Evolutionary conservation across 2,113 vertebrate genomes (phyloP), one percentile per base, ranked within the genome.

Genomic region (Trogon surrucura): DNA sequence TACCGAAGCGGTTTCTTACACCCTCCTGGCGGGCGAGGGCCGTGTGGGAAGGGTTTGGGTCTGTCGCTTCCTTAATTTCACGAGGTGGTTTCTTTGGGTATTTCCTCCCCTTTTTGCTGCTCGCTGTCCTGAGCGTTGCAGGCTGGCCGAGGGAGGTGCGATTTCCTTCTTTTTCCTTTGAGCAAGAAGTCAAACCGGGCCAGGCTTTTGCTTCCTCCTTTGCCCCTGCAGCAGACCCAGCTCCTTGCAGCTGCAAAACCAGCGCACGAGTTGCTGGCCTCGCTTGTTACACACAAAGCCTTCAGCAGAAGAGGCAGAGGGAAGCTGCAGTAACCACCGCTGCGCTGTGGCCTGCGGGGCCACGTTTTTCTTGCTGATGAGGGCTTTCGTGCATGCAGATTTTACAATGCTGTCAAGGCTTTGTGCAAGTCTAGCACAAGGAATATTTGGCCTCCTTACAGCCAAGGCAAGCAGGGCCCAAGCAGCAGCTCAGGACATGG

Each of bases 141-240:
- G 64, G 13, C n/a, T 3, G 34, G n/a, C 30, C 5, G 1, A 36
- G 69, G 41, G 58, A 78, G 36, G 11, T 32, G 60, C 1, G 0
- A 16, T 70, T 70, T 29, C 3, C 20, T 83, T 13, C 30, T 69
- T 44, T 44, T 50, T 22, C 32, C 12, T 88, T 57, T 26, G 32
- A 78, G 26, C 32, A 3, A 64, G 50, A 60, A 79, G 72, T 32
- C 77, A 61, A 80, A 91, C 61, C 32, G 10, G 70, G 48, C 6
- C 67, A 64, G 41, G 44, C 54, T 92, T 74, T 20, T 91, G 25
- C 93, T 96, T 96, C 91, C 83, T 78, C 53, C 77, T 92, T 53
- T 53, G 14, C 48, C 53, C 16, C 25, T 47, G 69, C 14, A 5
- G 15, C 62, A 64, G 30, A 7, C 23, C 15, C 11, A 32, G 51